Evolutionary conservation across 2,797 vertebrate species (phyloP).

Genomic region (Danio choprae): DNA sequence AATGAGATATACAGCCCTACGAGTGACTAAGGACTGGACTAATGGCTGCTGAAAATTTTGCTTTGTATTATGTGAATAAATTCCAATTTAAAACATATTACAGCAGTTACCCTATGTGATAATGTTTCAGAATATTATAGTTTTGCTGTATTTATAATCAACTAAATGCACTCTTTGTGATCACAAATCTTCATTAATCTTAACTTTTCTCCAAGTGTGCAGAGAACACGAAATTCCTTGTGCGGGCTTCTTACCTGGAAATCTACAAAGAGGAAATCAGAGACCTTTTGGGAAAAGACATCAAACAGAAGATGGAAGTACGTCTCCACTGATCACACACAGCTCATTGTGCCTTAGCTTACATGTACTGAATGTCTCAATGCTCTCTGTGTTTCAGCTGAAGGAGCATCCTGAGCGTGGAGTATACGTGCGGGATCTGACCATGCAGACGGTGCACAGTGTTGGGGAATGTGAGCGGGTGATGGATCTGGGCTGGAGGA

Average conservation of each 20-base stretch:
- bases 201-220: conserved; percentile 81
- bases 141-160: not conserved
- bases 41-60: not conserved
- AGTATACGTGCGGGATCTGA: conserved; percentile 85
- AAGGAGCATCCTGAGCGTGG: conserved; percentile 90
- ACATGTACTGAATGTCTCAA: not conserved
- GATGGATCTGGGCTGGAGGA: conserved; percentile 86
- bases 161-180: not conserved
- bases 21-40: not conserved
- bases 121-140: not conserved
- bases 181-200: not conserved
- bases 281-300: conserved; percentile 87
- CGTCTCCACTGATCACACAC: conserved; percentile 38
- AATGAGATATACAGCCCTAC: no score
- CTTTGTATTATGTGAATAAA: not conserved
- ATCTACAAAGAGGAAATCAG: conserved; percentile 90
- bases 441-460: conserved; percentile 85
- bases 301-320: conserved; percentile 91
- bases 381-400: conserved; percentile 74
- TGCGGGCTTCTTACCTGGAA: conserved; percentile 89
- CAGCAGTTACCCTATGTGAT: not conserved
- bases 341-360: not conserved
- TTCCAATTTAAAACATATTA: not conserved
- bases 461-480: conserved; percentile 85
- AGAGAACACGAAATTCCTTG: conserved; percentile 89